Percentiles rank a stretch among this genome's conserved stretches.
Conservation (phyloP, 1,140 invertebrate species). For the Pseudoatta argentina region DNA sequence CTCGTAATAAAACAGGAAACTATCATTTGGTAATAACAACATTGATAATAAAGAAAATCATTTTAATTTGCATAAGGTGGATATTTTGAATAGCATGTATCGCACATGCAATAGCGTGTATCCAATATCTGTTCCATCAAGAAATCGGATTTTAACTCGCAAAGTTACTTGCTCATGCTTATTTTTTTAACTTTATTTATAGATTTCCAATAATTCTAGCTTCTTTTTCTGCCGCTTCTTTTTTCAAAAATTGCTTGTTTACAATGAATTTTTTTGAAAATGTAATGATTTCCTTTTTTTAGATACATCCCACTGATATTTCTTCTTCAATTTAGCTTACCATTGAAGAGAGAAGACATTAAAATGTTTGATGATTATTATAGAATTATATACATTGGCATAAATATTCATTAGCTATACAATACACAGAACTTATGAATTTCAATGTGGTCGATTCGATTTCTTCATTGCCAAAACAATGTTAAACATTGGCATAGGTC, state of each 20-base stretch:
- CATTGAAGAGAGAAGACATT: neutral
- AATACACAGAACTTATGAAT: neutral
- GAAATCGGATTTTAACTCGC: neutral
- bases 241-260: conserved; percentile 3
- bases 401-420: neutral
- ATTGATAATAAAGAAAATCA: neutral
- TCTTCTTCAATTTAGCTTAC: neutral
- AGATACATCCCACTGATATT: neutral
- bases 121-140: neutral
- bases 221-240: neutral
- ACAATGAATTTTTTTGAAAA: neutral
- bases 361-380: neutral
- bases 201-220: neutral
- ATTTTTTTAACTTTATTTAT: neutral
- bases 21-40: neutral
- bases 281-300: neutral
- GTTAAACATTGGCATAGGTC: conserved; percentile 29
- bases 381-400: neutral
- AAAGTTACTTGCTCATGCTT: conserved; percentile 9
- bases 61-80: neutral
- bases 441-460: neutral
- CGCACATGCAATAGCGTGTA: neutral
- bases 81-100: neutral
- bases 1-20: neutral
- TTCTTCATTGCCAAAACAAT: neutral